These are phyloP conservation scores for Petrocephalus zakoni DNA, from an alignment of 2,113 vertebrate species.

Conservation along the genomic window DNA sequence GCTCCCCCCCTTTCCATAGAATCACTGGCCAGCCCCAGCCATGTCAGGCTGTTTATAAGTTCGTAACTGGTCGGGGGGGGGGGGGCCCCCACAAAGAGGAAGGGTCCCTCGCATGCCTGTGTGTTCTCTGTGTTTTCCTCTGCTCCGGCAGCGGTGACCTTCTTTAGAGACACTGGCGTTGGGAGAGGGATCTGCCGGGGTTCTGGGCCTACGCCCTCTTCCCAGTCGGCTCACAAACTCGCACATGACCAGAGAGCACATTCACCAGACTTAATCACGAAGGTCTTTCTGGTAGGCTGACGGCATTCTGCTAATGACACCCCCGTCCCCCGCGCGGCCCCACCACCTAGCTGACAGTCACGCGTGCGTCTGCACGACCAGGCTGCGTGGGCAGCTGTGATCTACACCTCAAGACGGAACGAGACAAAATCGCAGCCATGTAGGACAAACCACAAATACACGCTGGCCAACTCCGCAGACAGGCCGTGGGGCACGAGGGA, in stretches of 20 bases:
- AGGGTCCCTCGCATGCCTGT: neutral
- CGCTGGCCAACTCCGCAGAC: neutral
- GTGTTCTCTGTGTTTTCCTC: neutral
- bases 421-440: neutral
- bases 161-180: neutral
- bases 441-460: neutral
- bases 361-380: slow-evolving; percentile 14
- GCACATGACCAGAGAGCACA: slow-evolving; percentile 35
- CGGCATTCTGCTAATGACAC: slow-evolving; percentile 37
- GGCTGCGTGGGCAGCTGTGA: slow-evolving; percentile 29
- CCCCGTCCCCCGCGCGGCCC: slow-evolving; percentile 32
- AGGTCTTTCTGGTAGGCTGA: slow-evolving; percentile 36
- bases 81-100: neutral
- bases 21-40: neutral
- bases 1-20: neutral
- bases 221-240: slow-evolving; percentile 8
- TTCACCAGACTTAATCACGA: slow-evolving; percentile 55
- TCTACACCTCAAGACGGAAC: neutral
- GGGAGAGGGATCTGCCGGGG: neutral
- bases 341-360: neutral
- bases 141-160: neutral
- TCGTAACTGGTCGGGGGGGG: neutral
- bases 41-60: neutral
- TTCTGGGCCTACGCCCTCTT: neutral
- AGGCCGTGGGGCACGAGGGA: too few relatives aligned